phyloP scores from a whole-genome alignment of 2,113 vertebrate species.

The Choloepus hoffmanni region DNA sequence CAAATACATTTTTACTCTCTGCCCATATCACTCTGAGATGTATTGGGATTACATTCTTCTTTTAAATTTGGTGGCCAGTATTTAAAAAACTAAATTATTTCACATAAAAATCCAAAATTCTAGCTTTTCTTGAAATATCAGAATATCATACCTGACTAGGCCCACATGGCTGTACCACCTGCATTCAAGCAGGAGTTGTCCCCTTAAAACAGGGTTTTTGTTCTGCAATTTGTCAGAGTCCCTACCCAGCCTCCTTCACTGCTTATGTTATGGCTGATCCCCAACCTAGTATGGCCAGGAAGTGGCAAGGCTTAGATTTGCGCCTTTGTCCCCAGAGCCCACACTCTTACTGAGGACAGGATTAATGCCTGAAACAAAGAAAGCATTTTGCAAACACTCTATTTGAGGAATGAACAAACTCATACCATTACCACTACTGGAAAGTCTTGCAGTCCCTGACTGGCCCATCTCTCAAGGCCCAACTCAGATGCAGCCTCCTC shows the following conservation, averaged over 20 bases:
- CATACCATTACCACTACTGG: background rate
- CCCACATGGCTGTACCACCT: background rate
- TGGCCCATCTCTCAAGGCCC: background rate
- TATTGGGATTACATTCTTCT: background rate
- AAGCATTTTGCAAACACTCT: background rate
- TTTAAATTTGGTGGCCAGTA: conserved; percentile 27
- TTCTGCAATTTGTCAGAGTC: background rate
- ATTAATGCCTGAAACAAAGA: background rate
- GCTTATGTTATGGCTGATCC: background rate
- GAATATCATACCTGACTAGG: background rate
- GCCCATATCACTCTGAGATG: too few species aligned
- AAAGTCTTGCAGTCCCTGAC: background rate
- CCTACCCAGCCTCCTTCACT: background rate
- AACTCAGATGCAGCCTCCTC: background rate
- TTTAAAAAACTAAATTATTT: conserved; percentile 33
- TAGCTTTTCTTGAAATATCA: conserved; percentile 41
- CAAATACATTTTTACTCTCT: too few species aligned
- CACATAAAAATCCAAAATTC: conserved; percentile 43
- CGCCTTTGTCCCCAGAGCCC: conserved; percentile 27
- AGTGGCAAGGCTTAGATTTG: background rate
- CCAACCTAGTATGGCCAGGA: background rate
- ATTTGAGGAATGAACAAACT: conserved; percentile 21
- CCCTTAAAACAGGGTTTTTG: conserved; percentile 7
- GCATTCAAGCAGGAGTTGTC: background rate
- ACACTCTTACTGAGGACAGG: background rate